Base-by-base conservation (phyloP, 2,888 invertebrate species). In the Thymelicus acteon region DNA sequence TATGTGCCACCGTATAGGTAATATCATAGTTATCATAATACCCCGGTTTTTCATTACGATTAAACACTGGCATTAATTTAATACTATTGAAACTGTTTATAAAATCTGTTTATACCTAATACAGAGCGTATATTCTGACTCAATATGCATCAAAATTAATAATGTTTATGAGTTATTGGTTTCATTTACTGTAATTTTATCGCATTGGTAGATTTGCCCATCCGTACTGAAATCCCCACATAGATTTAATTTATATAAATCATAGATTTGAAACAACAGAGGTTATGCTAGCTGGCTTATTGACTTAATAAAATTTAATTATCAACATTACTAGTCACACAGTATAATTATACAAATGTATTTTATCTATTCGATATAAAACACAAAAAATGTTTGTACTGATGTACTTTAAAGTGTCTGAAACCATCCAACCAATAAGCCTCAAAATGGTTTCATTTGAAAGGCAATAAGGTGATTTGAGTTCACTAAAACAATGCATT, bases 171-270 rank as follows among this genome's bases (percentile, higher is more conserved):
- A 15, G 6, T 52, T 52, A 52, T 52, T 52, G 15, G 19, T 52
- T 52, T 19, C 19, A 52, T 52, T 52, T 19, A 52, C 49, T 7
- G 49, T 52, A 0, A 52, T 19, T 19, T 19, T 19, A 52, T 19
- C 44, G 49, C 15, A 19, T 19, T 52, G 49, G 7, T 52, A 19
- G 15, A 19, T 52, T 52, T 52, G 1, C 49, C 19, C 15, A 19
- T 49, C 7, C 49, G 8, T 52, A 52, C 2, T 52, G 49, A 15
- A 49, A 49, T 52, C 2, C 49, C 49, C 15, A 52, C 7, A 19
- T 7, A 15, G 10, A 52, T 52, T 52, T 52, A 52, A 52, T 52
- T 52, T 52, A 52, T 52, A 19, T 52, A 19, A 52, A 52, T 52
- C 15, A 52, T 19, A 52, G 49, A 52, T 52, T 52, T 52, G 49